Evolutionary conservation across 2,113 vertebrate genomes (phyloP).

Genomic region (Lophura nycthemera): DNA sequence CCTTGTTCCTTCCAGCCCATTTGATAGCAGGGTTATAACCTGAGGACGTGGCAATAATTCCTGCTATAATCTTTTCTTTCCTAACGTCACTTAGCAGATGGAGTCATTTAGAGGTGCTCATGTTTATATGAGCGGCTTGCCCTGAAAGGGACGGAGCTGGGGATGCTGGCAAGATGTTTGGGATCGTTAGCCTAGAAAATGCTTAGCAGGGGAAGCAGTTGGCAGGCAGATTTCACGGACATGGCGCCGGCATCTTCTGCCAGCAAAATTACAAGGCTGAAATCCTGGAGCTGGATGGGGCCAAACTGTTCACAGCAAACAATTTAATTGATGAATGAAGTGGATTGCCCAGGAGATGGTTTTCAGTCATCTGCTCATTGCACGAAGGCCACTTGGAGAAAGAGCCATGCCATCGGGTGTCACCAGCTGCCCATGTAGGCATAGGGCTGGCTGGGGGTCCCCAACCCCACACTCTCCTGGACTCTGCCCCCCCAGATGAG

Average conservation of each 20-base stretch:
- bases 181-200: slow-evolving; percentile 69
- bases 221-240: slow-evolving; percentile 66
- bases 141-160: slow-evolving; percentile 61
- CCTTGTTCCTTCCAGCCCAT: slow-evolving; percentile 47
- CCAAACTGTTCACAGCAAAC: slow-evolving; percentile 65
- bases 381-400: background rate
- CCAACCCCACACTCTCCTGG: background rate
- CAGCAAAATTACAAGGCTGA: slow-evolving; percentile 73
- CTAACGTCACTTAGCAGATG: slow-evolving; percentile 70
- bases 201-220: slow-evolving; percentile 71
- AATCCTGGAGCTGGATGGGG: slow-evolving; percentile 58
- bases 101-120: slow-evolving; percentile 69
- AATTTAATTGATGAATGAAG: slow-evolving; percentile 72
- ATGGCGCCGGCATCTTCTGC: slow-evolving; percentile 21
- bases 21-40: slow-evolving; percentile 54
- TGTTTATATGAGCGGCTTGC: slow-evolving; percentile 63
- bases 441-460: background rate
- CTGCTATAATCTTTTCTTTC: slow-evolving; percentile 65
- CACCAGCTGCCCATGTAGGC: rapidly evolving
- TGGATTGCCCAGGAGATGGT: slow-evolving; percentile 39
- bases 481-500: background rate
- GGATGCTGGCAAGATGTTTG: slow-evolving; percentile 56
- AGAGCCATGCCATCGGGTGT: background rate
- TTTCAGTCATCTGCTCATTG: slow-evolving; percentile 38
- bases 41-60: slow-evolving; percentile 37